Evolutionary conservation across 2,888 invertebrate genomes (phyloP).

Genomic region (Petrophora chlorosata): DNA sequence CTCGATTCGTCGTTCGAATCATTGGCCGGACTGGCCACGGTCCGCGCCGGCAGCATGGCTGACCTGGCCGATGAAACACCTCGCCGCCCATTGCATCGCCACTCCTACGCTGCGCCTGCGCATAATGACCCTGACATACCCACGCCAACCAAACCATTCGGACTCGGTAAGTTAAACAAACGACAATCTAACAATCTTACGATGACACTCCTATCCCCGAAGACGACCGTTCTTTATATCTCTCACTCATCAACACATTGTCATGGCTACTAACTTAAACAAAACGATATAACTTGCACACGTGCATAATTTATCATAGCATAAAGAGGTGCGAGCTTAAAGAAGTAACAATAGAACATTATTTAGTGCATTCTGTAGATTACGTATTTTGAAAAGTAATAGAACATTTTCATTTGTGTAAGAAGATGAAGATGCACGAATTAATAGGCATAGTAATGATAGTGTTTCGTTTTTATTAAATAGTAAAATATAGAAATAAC

Average conservation of each 20-base stretch:
- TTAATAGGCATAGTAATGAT: constrained; percentile 36
- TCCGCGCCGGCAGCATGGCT: constrained; percentile 92
- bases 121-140: constrained; percentile 80
- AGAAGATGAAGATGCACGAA: constrained; percentile 58
- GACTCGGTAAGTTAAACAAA: constrained; percentile 87
- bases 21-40: constrained; percentile 85
- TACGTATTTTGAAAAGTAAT: constrained; percentile 44
- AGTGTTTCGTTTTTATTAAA: constrained; percentile 47
- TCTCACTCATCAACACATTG: constrained; percentile 47
- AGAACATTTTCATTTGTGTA: constrained; percentile 40
- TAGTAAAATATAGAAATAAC: constrained; percentile 38
- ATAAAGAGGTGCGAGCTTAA: constrained; percentile 25
- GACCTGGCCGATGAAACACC: constrained; percentile 88
- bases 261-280: constrained; percentile 47
- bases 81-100: constrained; percentile 66
- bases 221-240: constrained; percentile 38
- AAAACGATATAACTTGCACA: constrained; percentile 43
- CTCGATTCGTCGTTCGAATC: constrained; percentile 92
- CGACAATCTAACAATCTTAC: constrained; percentile 1
- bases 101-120: constrained; percentile 83
- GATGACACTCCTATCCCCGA: constrained; percentile 26
- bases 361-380: constrained; percentile 66
- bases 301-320: constrained; percentile 48
- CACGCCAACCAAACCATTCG: constrained; percentile 90
- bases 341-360: constrained; percentile 22